A percentile compares a stretch with the other conserved stretches of the same genome.
phyloP scores from a whole-genome alignment of 2,797 vertebrate species.

The Agapornis canus region DNA sequence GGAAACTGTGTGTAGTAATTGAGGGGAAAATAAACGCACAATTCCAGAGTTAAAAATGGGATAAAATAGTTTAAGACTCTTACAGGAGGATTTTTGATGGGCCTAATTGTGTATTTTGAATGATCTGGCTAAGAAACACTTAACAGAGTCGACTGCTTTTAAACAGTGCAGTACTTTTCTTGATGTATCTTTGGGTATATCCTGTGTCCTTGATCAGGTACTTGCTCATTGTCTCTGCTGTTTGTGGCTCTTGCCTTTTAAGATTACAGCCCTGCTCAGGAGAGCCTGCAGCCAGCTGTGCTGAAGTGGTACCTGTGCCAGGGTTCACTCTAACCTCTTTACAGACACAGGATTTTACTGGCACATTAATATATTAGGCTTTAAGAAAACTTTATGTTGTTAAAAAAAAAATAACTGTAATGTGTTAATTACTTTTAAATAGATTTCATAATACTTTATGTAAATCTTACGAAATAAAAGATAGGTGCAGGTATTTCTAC shows the following conservation, averaged over 20 bases:
- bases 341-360: not conserved
- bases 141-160: not conserved
- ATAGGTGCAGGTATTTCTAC: not conserved
- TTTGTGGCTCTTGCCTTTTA: not conserved
- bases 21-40: not conserved
- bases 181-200: not conserved
- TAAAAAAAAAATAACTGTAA: not conserved
- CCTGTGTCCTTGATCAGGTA: not conserved
- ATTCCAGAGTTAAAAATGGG: not conserved
- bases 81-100: not conserved
- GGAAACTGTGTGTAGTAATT: not conserved
- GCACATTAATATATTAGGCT: not conserved
- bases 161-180: not conserved
- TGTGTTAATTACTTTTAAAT: not conserved
- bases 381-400: not conserved
- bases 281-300: not conserved
- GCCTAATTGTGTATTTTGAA: not conserved
- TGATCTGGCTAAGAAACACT: not conserved
- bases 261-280: not conserved
- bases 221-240: not conserved
- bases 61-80: not conserved
- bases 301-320: not conserved
- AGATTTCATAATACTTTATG: not conserved
- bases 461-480: not conserved
- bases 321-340: not conserved